phyloP scores from a whole-genome alignment of 2,888 invertebrate genomes.

The Leistus spinibarbis region DNA sequence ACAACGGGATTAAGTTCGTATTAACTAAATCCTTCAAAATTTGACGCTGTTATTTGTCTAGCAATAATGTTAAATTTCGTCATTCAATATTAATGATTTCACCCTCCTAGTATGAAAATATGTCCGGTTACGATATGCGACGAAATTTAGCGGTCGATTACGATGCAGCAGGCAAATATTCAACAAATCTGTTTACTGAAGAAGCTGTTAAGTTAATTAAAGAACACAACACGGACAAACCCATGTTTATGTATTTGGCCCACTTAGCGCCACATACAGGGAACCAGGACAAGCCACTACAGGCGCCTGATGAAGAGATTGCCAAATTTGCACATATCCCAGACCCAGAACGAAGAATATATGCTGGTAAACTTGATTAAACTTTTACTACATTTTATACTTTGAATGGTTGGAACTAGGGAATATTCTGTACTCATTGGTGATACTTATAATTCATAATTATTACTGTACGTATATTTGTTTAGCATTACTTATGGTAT shows the following conservation, averaged over 20 bases:
- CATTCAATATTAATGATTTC: constrained; percentile 40
- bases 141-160: constrained; percentile 63
- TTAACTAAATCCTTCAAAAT: neutral
- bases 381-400: neutral
- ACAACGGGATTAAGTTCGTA: neutral
- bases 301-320: constrained; percentile 75
- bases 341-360: constrained; percentile 68
- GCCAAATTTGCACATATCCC: constrained; percentile 70
- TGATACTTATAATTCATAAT: too few relatives aligned
- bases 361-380: constrained; percentile 74
- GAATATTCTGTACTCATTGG: too few relatives aligned
- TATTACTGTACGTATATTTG: too few relatives aligned
- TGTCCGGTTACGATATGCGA: constrained; percentile 67
- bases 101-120: constrained; percentile 55
- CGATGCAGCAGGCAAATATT: constrained; percentile 64
- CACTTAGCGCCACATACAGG: constrained; percentile 75
- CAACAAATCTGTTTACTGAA: constrained; percentile 69
- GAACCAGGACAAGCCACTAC: constrained; percentile 66
- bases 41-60: too few relatives aligned
- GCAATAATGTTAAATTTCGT: neutral
- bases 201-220: constrained; percentile 68
- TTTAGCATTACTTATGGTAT: too few relatives aligned
- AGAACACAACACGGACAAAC: constrained; percentile 59
- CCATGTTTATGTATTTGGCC: constrained; percentile 73
- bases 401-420: too few relatives aligned